A percentile compares a stretch with the other conserved stretches of the same genome.
These are phyloP conservation scores for Leucoraja ocellata DNA, from an alignment of 2,797 vertebrate genomes.

Conservation along the genomic window DNA sequence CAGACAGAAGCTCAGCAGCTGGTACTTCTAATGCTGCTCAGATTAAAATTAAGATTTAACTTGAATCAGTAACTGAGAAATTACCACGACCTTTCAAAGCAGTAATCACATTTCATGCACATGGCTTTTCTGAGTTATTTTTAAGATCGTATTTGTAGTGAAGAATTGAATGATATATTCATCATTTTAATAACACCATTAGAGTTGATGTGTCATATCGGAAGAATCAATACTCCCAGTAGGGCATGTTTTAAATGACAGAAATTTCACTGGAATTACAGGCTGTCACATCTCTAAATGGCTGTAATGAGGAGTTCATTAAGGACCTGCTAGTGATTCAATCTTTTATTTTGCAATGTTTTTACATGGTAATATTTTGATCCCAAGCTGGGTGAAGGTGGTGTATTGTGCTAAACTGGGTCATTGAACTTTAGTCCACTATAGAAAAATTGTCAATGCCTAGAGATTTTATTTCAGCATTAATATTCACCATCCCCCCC, in stretches of 20 bases:
- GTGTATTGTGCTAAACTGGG: not conserved
- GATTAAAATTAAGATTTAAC: conserved; percentile 8
- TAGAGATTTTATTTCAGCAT: not conserved
- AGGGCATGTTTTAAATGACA: conserved; percentile 30
- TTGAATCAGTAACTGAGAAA: not conserved
- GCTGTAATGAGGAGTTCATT: conserved; percentile 12
- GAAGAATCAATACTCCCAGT: conserved; percentile 17
- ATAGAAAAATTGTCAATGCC: not conserved
- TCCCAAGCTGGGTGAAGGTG: not conserved
- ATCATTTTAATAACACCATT: conserved; percentile 28
- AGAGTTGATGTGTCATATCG: not conserved
- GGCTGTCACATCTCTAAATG: conserved; percentile 4
- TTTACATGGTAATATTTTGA: not conserved
- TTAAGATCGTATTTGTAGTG: conserved; percentile 21
- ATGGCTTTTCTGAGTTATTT: conserved; percentile 26
- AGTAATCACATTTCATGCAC: conserved; percentile 16
- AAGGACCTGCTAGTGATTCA: not conserved
- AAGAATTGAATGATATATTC: conserved; percentile 27
- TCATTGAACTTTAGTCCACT: not conserved
- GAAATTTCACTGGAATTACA: conserved; percentile 16
- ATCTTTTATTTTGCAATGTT: not conserved
- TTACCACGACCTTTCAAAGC: conserved; percentile 25
- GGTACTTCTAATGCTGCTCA: not conserved
- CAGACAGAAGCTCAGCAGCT: not conserved
- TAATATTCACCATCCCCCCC: too few species aligned